Conservation (phyloP, 2,113 vertebrate species). For the Elachura formosa region DNA sequence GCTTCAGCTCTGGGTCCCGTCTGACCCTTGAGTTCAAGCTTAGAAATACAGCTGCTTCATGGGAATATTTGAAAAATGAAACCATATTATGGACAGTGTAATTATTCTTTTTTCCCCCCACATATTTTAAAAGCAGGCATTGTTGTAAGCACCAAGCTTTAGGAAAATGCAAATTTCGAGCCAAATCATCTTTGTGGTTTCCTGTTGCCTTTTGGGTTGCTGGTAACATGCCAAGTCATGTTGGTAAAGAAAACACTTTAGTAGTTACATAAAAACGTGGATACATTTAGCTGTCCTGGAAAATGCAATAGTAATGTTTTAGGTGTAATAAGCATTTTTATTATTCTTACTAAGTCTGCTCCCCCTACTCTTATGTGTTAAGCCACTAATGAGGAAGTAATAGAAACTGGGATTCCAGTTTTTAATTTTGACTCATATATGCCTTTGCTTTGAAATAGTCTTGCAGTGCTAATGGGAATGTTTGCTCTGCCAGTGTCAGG, state of each 20-base stretch:
- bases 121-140: not conserved
- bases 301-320: not conserved
- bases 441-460: not conserved
- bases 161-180: not conserved
- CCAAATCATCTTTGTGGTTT: constrained; percentile 15
- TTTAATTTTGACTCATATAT: not conserved
- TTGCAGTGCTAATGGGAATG: not conserved
- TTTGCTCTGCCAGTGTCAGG: not conserved
- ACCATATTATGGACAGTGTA: not conserved
- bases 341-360: not conserved
- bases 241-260: not conserved
- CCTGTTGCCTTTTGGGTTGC: constrained; percentile 16
- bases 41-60: not conserved
- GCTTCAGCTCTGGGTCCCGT: not conserved
- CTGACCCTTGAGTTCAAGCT: not conserved
- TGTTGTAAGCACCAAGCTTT: not conserved
- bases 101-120: not conserved
- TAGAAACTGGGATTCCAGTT: not conserved
- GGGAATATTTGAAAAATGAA: not conserved
- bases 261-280: not conserved
- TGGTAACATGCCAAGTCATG: not conserved
- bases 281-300: not conserved
- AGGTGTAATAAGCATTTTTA: not conserved
- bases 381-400: constrained; percentile 11
- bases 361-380: not conserved